Evolutionary conservation across 2,888 invertebrate species (phyloP), one percentile per base, ranked within the genome.

Genomic region (Lutraria lutraria): DNA sequence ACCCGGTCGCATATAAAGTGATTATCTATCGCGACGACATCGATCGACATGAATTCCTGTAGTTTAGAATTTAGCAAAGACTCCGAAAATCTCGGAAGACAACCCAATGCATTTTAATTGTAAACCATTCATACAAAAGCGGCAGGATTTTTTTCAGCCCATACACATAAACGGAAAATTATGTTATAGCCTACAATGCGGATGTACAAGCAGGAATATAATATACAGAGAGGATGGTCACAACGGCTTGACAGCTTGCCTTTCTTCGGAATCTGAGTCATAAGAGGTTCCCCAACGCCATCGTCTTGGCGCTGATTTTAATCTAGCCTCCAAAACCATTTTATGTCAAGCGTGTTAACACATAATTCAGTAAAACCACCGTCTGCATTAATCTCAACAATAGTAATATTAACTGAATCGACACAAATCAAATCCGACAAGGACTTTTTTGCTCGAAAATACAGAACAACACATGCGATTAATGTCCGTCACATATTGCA

Each of bases 271-370:
- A 25, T 89, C 90, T 16, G 87, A 72, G 68, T 90, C 88, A 56
- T 83, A 90, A 15, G 88, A 86, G 10, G 63, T 76, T n/a, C 85
- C 89, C 90, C 90, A 89, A n/a, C 81, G 88, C 92, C 90, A 92
- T 81, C 89, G 86, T 63, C 91, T 68, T 63, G 88, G 68, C 52
- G 89, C 63, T 0, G 90, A 80, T 85, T 87, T 89, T 80, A 92
- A 83, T n/a, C 91, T 83, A 8, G 90, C 90, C 79, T 92, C 92
- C 79, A 92, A 68, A 54, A 92, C 92, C 92, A 92, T 92, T n/a
- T 63, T 80, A 76, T 16, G 19, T 16, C 29, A 31, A 25, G 12
- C 4, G 31, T 31, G 31, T 19, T 76, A 34, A 31, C 16, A 76
- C 76, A 68, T 25, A 31, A 54, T 76, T 81, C 72, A 54, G 54